Conservation (phyloP, 2,113 vertebrate species). For the Pteropus alecto region DNA sequence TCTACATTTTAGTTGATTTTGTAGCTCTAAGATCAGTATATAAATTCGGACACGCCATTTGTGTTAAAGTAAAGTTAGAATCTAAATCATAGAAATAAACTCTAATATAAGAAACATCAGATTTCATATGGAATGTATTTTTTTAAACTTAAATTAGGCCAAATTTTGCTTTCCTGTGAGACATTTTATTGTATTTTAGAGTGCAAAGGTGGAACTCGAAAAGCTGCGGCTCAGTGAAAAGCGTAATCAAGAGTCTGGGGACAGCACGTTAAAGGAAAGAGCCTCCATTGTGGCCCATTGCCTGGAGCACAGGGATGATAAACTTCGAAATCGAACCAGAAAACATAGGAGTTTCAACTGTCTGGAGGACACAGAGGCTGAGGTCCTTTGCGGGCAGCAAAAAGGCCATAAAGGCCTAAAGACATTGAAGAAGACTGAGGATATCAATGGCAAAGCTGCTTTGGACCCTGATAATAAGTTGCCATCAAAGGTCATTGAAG, state of each 20-base stretch:
- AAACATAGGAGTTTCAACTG: constrained; percentile 73
- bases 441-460: constrained; percentile 52
- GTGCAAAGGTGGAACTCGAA: constrained; percentile 63
- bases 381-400: neutral
- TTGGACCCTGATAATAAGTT: constrained; percentile 80
- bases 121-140: neutral
- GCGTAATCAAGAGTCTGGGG: constrained; percentile 29
- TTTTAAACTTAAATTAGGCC: constrained; percentile 38
- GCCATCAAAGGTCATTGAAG: constrained; percentile 89
- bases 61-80: neutral
- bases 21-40: neutral
- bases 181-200: constrained; percentile 68
- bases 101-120: neutral
- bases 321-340: constrained; percentile 62
- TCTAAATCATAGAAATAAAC: constrained; percentile 34
- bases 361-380: constrained; percentile 63
- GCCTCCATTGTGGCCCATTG: constrained; percentile 77
- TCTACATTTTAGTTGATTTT: neutral
- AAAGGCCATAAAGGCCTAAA: constrained; percentile 63
- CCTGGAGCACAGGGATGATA: constrained; percentile 82
- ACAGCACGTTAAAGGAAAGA: constrained; percentile 77
- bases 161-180: neutral
- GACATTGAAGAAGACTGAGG: constrained; percentile 71
- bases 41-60: neutral
- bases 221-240: constrained; percentile 49